phyloP scores from a whole-genome alignment of 53 echinoderm and acorn worm genomes.

The Holothuria leucospilota region DNA sequence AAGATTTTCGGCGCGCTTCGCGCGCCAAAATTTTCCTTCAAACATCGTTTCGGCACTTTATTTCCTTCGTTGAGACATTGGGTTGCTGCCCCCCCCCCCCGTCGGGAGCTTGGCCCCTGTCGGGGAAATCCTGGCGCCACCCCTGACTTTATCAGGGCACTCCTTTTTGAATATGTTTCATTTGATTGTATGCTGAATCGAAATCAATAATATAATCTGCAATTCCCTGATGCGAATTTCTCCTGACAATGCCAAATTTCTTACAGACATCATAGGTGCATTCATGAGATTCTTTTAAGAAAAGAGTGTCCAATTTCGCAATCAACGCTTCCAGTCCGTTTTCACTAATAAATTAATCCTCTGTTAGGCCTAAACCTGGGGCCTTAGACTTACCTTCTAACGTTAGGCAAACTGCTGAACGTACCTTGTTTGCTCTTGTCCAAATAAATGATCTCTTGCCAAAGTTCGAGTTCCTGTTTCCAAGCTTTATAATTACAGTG shows the following conservation, averaged over 20 bases:
- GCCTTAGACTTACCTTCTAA: background rate
- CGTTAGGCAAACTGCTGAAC: background rate
- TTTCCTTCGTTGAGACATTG: no score
- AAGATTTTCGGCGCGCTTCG: no score
- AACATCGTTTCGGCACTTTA: no score
- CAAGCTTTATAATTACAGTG: background rate
- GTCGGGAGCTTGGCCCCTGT: no score
- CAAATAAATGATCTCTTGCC: background rate
- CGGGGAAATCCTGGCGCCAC: no score
- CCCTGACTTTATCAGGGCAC: no score
- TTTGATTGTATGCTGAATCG: background rate
- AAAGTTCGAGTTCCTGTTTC: slow-evolving; percentile 3
- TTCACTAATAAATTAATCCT: background rate
- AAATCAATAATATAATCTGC: background rate
- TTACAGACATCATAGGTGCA: slow-evolving; percentile 17
- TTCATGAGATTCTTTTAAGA: slow-evolving; percentile 22
- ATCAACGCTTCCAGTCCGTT: slow-evolving; percentile 1
- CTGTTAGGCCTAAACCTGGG: background rate
- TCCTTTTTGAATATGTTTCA: no score
- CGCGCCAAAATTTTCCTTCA: no score
- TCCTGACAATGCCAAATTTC: slow-evolving; percentile 9
- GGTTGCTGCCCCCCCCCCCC: no score
- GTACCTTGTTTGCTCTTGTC: slow-evolving; percentile 3
- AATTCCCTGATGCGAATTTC: background rate
- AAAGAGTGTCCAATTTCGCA: slow-evolving; percentile 2